phyloP scores from a whole-genome alignment of 2,797 vertebrate genomes.

The Leucoraja ocellata region DNA sequence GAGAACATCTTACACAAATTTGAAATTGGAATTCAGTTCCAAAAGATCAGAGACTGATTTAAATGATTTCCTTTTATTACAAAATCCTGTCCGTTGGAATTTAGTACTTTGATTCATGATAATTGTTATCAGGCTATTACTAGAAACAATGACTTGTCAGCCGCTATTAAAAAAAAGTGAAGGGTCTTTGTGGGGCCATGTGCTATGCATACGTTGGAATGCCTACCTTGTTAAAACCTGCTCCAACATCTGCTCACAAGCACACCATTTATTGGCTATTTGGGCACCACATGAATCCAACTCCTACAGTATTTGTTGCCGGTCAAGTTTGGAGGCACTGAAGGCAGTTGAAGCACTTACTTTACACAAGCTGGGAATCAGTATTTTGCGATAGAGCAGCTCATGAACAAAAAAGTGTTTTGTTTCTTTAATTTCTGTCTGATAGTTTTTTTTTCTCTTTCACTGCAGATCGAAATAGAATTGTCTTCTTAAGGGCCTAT shows the following conservation, averaged over 20 bases:
- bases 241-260: slow-evolving; percentile 45
- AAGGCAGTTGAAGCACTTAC: background rate
- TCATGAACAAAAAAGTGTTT: background rate
- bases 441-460: background rate
- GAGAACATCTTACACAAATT: slow-evolving; percentile 48
- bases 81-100: slow-evolving; percentile 23
- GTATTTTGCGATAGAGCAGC: slow-evolving; percentile 52
- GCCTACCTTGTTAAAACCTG: slow-evolving; percentile 13
- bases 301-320: slow-evolving; percentile 47
- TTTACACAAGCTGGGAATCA: slow-evolving; percentile 49
- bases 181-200: slow-evolving; percentile 39
- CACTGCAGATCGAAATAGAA: background rate
- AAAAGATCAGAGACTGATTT: slow-evolving; percentile 48
- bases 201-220: slow-evolving; percentile 39
- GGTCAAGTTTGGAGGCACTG: slow-evolving; percentile 49
- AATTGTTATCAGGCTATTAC: background rate
- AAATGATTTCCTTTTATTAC: slow-evolving; percentile 45
- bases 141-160: background rate
- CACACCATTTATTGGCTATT: slow-evolving; percentile 42
- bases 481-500: background rate
- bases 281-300: slow-evolving; percentile 33
- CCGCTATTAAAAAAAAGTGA: background rate
- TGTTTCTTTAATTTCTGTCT: background rate
- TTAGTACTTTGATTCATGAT: background rate
- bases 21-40: slow-evolving; percentile 48